A percentile compares a stretch with the other conserved stretches of the same genome.
These are phyloP conservation scores for honey bee (Apis mellifera) DNA, from an alignment of 1,140 invertebrate genomes.

Conservation along the genomic window DNA sequence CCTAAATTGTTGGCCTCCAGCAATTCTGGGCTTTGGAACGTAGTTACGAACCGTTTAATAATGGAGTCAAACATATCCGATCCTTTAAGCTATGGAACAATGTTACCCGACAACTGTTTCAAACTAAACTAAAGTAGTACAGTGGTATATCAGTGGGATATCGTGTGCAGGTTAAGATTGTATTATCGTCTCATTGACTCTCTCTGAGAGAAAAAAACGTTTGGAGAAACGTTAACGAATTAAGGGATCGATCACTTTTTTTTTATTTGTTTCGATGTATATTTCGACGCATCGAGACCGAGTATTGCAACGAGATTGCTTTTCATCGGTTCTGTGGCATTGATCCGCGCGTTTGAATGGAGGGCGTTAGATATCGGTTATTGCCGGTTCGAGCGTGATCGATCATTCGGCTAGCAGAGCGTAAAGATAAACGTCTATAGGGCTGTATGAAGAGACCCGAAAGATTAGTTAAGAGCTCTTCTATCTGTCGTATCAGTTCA, in stretches of 20 bases:
- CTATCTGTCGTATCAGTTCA: background rate
- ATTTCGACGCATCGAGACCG: background rate
- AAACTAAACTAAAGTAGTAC: background rate
- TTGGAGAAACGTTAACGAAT: no score
- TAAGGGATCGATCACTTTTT: background rate
- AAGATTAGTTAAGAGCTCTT: background rate
- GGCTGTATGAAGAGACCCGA: background rate
- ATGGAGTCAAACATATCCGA: background rate
- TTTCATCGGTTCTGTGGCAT: constrained; percentile 7
- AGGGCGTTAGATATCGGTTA: constrained; percentile 17
- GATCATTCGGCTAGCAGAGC: background rate
- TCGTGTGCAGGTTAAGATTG: background rate
- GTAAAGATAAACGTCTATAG: constrained; percentile 15
- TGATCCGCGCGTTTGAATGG: background rate
- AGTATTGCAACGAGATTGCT: background rate
- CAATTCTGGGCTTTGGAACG: background rate
- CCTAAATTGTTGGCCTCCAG: background rate
- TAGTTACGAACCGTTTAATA: background rate
- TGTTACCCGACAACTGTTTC: background rate
- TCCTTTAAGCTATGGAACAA: background rate
- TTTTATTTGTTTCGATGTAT: background rate
- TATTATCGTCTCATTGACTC: no score
- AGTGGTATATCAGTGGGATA: background rate
- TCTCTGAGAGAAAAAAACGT: no score
- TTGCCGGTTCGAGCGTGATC: constrained; percentile 12